Evolutionary conservation across 2,888 invertebrate species (phyloP), one percentile per base, ranked within the genome.

Genomic region (Cristatella mucedo): DNA sequence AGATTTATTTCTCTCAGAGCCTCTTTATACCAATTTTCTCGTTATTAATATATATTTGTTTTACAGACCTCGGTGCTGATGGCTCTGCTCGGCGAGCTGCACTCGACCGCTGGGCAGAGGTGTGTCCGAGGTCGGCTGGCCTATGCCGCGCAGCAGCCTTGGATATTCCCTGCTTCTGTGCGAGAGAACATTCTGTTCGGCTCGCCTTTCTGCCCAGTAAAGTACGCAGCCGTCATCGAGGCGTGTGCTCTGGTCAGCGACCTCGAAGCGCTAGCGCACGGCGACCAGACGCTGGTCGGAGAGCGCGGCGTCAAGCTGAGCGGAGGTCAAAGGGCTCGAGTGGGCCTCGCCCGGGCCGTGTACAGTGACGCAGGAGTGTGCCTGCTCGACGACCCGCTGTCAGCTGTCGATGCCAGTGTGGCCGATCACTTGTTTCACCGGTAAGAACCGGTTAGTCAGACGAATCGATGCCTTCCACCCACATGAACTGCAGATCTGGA

Each of bases 101-200:
- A 74, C 26, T 20, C 53, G 4, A 34, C 30, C 5, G n/a, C n/a
- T n/a, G n/a, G 40, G 46, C 9, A 82, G 84, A 0, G 68, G 68
- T 1, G 56, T 80, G 61, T 79, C 13, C 71, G 71, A 1, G 82
- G 82, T 3, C 59, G 53, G 1, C 65, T 76, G 4, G 67, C 70
- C 1, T 84, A 80, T 57, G 77, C 78, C 1, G 74, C 79, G 34
- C 82, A 83, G 64, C 78, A 82, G 51, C 76, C 84, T 0, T 85
- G 84, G 83, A 69, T 76, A 21, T 70, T 75, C 50, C 73, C 74
- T 33, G 73, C 73, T 2, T 80, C 82, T 45, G 78, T 95, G 0
- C 73, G 83, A 9, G 86, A 91, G 55, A 95, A 95, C 63, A 85
- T 95, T 47, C 64, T 87, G 2, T 93, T 95, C 65, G 91, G 89